These are phyloP conservation scores for Laupala kohalensis DNA, from an alignment of 1,140 invertebrate species.

Conservation along the genomic window DNA sequence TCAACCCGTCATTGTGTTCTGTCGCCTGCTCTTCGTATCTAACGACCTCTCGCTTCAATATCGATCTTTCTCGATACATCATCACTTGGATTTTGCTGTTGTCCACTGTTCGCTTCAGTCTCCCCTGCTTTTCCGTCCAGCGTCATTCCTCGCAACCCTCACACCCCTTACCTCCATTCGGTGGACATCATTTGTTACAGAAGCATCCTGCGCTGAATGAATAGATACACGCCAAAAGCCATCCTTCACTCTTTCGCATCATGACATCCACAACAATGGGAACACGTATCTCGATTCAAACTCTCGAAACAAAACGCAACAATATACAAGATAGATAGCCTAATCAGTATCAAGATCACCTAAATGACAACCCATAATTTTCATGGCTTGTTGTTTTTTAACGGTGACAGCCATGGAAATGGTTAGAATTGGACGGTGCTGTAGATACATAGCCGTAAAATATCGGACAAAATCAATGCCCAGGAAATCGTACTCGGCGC, in stretches of 20 bases:
- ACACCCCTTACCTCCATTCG: not conserved
- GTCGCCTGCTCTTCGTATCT: not conserved
- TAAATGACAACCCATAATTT: slow-evolving; percentile 9
- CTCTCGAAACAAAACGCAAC: slow-evolving; percentile 6
- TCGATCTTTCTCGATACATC: slow-evolving; percentile 11
- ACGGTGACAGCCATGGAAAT: not conserved
- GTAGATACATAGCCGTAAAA: not conserved
- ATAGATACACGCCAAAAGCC: not conserved
- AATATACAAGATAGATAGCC: slow-evolving; percentile 11
- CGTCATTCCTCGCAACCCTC: not conserved
- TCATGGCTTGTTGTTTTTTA: slow-evolving; percentile 3
- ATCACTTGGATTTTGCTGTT: not conserved
- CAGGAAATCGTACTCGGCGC: not conserved
- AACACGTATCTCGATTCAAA: slow-evolving; percentile 2
- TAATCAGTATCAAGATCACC: slow-evolving; percentile 5
- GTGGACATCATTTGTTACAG: not conserved
- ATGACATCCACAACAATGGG: slow-evolving; percentile 2
- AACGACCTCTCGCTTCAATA: slow-evolving; percentile 10
- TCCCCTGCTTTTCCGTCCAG: not conserved
- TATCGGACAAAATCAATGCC: not conserved
- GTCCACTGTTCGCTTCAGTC: not conserved
- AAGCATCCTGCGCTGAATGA: not conserved
- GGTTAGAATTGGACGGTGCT: not conserved
- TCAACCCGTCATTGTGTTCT: slow-evolving; percentile 9
- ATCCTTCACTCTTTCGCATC: not conserved